These are phyloP conservation scores for Cryptocheilus praepositus DNA, from an alignment of 2,888 invertebrate genomes.

Conservation along the genomic window DNA sequence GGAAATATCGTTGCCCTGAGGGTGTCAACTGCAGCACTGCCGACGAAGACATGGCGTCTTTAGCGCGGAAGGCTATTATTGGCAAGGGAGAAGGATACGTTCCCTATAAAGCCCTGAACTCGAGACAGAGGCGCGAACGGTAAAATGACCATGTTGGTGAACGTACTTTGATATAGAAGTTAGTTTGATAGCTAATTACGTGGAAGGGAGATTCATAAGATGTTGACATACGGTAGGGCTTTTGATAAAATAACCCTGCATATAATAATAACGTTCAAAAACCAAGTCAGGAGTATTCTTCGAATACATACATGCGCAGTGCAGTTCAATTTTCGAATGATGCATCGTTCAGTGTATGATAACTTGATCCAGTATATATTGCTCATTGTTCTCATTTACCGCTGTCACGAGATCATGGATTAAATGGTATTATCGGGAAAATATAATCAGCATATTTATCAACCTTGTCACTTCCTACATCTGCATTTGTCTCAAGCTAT, in stretches of 20 bases:
- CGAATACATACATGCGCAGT: no score
- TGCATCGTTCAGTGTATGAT: neutral
- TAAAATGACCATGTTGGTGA: neutral
- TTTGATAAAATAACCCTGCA: no score
- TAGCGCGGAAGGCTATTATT: no score
- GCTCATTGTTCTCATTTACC: conserved; percentile 54
- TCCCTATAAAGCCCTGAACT: no score
- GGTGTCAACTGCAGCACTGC: conserved; percentile 62
- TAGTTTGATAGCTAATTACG: neutral
- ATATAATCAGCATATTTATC: neutral
- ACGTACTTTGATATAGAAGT: conserved; percentile 10
- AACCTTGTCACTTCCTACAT: neutral
- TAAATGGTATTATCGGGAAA: neutral
- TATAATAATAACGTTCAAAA: no score
- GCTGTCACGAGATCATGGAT: conserved; percentile 62
- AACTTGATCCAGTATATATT: conserved; percentile 24
- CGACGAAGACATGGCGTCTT: conserved; percentile 2
- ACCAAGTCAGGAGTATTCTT: no score
- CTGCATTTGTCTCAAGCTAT: conserved; percentile 16
- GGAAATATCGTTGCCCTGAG: conserved; percentile 53
- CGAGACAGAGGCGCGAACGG: neutral
- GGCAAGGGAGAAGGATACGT: no score
- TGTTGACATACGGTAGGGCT: no score
- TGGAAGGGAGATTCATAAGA: no score
- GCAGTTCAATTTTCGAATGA: neutral